Percentiles rank a stretch among this genome's conserved stretches.
These are phyloP conservation scores for Aphodius granarius DNA, from an alignment of 2,888 invertebrate genomes.

Conservation along the genomic window DNA sequence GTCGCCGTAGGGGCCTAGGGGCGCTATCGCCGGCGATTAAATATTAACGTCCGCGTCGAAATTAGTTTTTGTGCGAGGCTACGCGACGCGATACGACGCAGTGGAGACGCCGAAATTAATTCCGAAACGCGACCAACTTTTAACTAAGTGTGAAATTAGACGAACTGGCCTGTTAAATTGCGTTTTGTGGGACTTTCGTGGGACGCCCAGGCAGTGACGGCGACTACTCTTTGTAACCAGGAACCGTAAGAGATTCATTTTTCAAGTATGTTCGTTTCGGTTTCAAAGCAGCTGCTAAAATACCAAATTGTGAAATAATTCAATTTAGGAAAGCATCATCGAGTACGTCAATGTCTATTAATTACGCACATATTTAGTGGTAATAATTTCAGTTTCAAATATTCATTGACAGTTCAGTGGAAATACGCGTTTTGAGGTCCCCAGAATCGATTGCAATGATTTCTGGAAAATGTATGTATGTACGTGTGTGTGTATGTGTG, in stretches of 20 bases:
- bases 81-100: constrained; percentile 9
- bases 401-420: too few species aligned
- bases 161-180: constrained; percentile 30
- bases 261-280: background rate
- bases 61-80: constrained; percentile 13
- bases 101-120: constrained; percentile 23
- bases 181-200: constrained; percentile 15
- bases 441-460: too few species aligned
- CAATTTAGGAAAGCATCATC: too few species aligned
- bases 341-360: too few species aligned
- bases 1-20: background rate
- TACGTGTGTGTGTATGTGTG: too few species aligned
- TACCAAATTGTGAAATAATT: too few species aligned
- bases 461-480: too few species aligned
- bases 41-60: constrained; percentile 25
- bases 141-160: constrained; percentile 31
- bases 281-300: background rate
- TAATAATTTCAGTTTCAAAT: too few species aligned
- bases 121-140: constrained; percentile 25
- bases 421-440: too few species aligned
- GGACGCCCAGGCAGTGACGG: background rate
- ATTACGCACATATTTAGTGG: too few species aligned
- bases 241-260: background rate
- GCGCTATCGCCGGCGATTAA: constrained; percentile 8
- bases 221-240: background rate